Conservation (phyloP, 2,888 invertebrate genomes). For the Tuberolachnus salignus region DNA sequence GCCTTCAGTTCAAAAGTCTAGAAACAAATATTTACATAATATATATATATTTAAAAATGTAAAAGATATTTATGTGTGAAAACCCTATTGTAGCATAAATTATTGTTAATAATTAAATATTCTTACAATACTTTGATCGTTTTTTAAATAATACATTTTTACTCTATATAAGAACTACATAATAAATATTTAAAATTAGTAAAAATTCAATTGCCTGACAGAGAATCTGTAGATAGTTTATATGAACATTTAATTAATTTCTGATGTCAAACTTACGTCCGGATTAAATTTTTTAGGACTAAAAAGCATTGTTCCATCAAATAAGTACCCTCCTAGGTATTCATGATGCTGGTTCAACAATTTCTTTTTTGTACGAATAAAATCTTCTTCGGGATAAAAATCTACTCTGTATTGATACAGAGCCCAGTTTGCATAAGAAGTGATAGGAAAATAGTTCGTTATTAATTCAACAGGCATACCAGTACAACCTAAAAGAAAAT, state of each 20-base stretch:
- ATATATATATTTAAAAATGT: too few relatives aligned
- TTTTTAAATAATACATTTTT: too few relatives aligned
- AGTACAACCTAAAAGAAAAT: neutral
- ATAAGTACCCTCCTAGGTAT: neutral
- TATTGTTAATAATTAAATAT: too few relatives aligned
- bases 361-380: conserved; percentile 68
- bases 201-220: too few relatives aligned
- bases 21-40: neutral
- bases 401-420: conserved; percentile 79
- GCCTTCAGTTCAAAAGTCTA: conserved; percentile 68
- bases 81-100: too few relatives aligned
- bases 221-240: too few relatives aligned
- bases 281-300: neutral
- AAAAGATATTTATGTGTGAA: too few relatives aligned
- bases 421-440: conserved; percentile 71
- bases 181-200: too few relatives aligned
- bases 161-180: too few relatives aligned
- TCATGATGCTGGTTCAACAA: neutral
- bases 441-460: conserved; percentile 21
- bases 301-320: conserved; percentile 21
- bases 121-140: too few relatives aligned
- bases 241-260: too few relatives aligned
- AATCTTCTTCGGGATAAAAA: conserved; percentile 74
- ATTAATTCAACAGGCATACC: neutral
- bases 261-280: neutral